Base-by-base conservation (phyloP, 2,113 vertebrate genomes). In the Ptilonorhynchus violaceus region DNA sequence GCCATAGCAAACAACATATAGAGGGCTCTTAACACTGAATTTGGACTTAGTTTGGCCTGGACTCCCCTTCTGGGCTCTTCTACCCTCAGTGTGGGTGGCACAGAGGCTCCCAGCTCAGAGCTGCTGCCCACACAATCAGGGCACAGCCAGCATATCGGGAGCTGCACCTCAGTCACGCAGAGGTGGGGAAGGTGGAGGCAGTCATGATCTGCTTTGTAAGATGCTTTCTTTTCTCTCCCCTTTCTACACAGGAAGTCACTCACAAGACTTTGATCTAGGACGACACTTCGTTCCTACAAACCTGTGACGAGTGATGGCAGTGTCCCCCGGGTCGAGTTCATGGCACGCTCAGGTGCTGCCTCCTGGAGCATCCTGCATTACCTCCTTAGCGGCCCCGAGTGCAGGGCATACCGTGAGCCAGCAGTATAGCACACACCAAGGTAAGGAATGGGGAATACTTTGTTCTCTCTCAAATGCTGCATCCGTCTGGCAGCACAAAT, bases 291-390 rank as follows among this genome's bases (percentile, higher is more conserved):
- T 22, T 84, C n/a, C 59, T 50, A 13, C 56, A 77, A 42, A 53
- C 37, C 50, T 70, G 42, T 62, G 21, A 21, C 18, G 20, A 24
- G 37, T 31, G 42, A 24, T 7, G 22, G 66, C 74, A 74, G 39
- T 15, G 33, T 85, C 42, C 10, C 15, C 31, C 0, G 1, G 20
- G 39, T 27, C 1, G 4, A 67, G 47, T 35, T 53, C 37, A 8
- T 0, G 0, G 30, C 41, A 7, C 4, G 14, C 33, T 68, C n/a
- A 0, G 1, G 60, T 25, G n/a, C 82, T 46, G 19, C 59, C 50
- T 19, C 21, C 22, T 37, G 3, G 3, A 62, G 30, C 42, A 27
- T 23, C 75, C 74, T 42, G 28, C 0, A 0, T 11, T 37, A 11
- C 70, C 58, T 72, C 15, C 1, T 9, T 75, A 15, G 49, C 5